Evolutionary conservation across 2,888 invertebrate genomes (phyloP).

Genomic region (Dorcus parallelipipedus): DNA sequence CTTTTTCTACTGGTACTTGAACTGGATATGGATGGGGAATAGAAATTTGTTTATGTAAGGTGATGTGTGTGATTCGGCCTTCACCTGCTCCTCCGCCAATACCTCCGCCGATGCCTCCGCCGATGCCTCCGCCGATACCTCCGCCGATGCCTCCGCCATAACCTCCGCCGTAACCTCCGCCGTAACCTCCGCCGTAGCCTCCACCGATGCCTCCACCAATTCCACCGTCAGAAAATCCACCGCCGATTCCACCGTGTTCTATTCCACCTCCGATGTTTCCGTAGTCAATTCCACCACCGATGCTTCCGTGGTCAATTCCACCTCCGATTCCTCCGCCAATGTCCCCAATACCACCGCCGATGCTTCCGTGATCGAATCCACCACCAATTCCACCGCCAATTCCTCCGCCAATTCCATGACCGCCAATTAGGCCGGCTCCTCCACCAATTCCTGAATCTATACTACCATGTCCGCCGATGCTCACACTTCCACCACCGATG

Average conservation of each 20-base stretch:
- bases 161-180: conserved; percentile 19
- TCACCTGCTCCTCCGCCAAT: conserved; percentile 15
- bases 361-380: background rate
- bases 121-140: conserved; percentile 17
- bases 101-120: conserved; percentile 23
- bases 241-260: conserved; percentile 10
- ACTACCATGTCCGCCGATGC: background rate
- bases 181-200: conserved; percentile 22
- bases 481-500: background rate
- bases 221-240: conserved; percentile 14
- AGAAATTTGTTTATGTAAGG: conserved; percentile 34
- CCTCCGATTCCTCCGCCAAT: conserved; percentile 20
- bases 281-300: conserved; percentile 21
- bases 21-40: conserved; percentile 54
- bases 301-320: conserved; percentile 18
- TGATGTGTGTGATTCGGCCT: conserved; percentile 12
- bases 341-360: conserved; percentile 6
- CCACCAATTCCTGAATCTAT: background rate
- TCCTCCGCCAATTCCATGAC: background rate
- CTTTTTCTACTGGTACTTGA: conserved; percentile 58
- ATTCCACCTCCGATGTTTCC: conserved; percentile 21
- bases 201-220: conserved; percentile 21
- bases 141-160: conserved; percentile 15
- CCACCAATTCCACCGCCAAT: conserved; percentile 7
- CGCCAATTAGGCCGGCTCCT: background rate